phyloP scores from a whole-genome alignment of 2,113 vertebrate genomes.

The Bufo gargarizans region DNA sequence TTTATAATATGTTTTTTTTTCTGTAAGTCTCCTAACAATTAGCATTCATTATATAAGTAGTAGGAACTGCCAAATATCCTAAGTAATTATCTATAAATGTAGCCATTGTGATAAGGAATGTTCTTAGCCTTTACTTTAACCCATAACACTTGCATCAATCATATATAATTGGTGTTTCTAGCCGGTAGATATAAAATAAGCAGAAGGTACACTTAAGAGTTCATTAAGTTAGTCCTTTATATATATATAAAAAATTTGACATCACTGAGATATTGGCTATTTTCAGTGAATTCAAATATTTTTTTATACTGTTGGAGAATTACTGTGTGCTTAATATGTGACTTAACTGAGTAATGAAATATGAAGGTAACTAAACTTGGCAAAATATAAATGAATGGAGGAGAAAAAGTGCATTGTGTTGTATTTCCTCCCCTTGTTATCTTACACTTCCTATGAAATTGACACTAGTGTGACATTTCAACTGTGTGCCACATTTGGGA shows the following conservation, averaged over 20 bases:
- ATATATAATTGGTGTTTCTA: neutral
- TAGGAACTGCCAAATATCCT: neutral
- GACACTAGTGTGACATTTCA: too few species aligned
- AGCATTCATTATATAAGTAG: neutral
- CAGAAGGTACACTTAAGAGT: conserved; percentile 23
- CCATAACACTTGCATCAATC: conserved; percentile 16
- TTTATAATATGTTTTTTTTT: neutral
- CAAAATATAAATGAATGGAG: too few species aligned
- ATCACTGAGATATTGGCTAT: neutral
- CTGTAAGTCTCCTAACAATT: neutral
- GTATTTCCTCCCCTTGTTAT: too few species aligned
- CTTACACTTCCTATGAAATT: too few species aligned
- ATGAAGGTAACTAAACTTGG: neutral
- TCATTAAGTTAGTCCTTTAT: conserved; percentile 22
- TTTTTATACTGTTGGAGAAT: neutral
- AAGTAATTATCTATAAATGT: neutral
- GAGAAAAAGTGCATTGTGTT: too few species aligned
- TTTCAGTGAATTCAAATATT: neutral
- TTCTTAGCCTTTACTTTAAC: conserved; percentile 34
- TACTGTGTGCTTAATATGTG: neutral
- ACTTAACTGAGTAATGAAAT: neutral
- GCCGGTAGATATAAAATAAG: neutral
- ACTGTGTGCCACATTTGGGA: too few species aligned
- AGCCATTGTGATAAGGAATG: conserved; percentile 40
- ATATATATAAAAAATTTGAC: neutral